phyloP scores from a whole-genome alignment of 2,888 invertebrate species.

The Eristalinus aeneus region DNA sequence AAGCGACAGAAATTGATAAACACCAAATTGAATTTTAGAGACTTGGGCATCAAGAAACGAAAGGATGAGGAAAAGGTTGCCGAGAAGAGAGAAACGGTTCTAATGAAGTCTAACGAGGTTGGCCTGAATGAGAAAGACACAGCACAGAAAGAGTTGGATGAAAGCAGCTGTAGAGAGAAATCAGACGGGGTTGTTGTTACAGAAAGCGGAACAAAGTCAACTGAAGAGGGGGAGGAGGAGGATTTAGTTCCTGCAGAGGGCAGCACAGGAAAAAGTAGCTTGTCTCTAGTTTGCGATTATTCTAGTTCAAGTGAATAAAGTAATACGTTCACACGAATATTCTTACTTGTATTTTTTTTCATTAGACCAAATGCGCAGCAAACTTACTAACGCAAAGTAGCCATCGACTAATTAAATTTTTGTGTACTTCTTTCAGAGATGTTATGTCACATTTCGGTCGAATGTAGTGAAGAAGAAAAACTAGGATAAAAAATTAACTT shows the following conservation, averaged over 20 bases:
- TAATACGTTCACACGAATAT: neutral
- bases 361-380: too few relatives aligned
- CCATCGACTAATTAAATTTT: too few relatives aligned
- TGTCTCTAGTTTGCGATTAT: conserved; percentile 70
- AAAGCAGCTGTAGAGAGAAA: neutral
- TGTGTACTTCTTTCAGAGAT: too few relatives aligned
- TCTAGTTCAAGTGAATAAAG: conserved; percentile 71
- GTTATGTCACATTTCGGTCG: too few relatives aligned
- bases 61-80: conserved; percentile 10
- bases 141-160: too few relatives aligned
- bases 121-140: too few relatives aligned
- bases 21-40: conserved; percentile 74
- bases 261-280: neutral
- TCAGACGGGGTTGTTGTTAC: neutral
- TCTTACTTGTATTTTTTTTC: neutral
- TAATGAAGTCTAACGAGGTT: neutral
- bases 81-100: neutral
- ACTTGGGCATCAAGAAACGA: conserved; percentile 78
- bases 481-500: too few relatives aligned
- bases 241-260: neutral
- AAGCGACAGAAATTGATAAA: conserved; percentile 83
- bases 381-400: too few relatives aligned
- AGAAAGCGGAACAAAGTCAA: neutral
- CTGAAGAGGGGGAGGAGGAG: neutral
- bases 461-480: too few relatives aligned